A percentile compares a stretch with the other conserved stretches of the same genome.
phyloP scores from a whole-genome alignment of 64 coral and sea anemone genomes.

The Cladopsammia gracilis region DNA sequence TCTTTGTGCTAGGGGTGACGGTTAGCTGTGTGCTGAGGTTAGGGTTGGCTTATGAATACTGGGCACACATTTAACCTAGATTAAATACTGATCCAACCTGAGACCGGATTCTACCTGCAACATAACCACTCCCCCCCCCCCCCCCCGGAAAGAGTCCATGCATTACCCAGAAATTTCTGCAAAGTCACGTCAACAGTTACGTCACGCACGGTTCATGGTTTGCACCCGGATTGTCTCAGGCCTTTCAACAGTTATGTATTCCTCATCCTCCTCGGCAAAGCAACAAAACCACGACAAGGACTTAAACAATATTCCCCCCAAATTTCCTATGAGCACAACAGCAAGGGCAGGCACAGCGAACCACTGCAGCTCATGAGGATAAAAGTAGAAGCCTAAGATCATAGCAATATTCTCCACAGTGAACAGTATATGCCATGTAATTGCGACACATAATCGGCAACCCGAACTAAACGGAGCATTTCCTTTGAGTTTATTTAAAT shows the following conservation, averaged over 20 bases:
- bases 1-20: no score
- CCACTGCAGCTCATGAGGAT: neutral
- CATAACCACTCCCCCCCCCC: no score
- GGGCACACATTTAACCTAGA: no score
- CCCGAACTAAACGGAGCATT: neutral
- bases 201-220: no score
- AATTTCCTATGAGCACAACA: neutral
- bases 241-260: neutral
- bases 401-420: conserved; percentile 10
- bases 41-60: no score
- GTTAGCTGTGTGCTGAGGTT: no score
- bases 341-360: neutral
- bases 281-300: neutral
- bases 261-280: neutral
- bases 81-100: no score
- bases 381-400: neutral
- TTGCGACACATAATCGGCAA: neutral
- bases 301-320: conserved; percentile 16
- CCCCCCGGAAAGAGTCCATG: no score
- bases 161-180: no score
- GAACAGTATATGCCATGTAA: conserved; percentile 31
- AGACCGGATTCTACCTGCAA: no score
- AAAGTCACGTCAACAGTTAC: no score
- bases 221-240: neutral
- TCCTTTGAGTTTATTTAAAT: conserved; percentile 19